A percentile compares a stretch with the other conserved stretches of the same genome.
Conservation (phyloP, 2,797 vertebrate species). For the Pangasius mekongensis region DNA sequence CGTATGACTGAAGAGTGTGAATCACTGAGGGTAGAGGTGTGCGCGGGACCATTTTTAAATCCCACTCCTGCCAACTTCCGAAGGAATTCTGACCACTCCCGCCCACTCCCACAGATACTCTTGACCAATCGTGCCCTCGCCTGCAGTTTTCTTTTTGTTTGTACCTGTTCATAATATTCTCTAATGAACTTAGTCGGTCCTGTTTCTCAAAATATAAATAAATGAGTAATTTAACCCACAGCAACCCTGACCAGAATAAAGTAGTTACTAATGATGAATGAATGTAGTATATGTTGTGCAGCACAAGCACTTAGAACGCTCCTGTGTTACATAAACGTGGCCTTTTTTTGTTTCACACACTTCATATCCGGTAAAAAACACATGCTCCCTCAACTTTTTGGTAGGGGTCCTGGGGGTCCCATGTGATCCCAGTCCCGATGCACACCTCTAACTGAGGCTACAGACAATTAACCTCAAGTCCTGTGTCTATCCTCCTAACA, state of each 20-base stretch:
- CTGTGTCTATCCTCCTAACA: constrained; percentile 60
- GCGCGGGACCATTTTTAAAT: constrained; percentile 1
- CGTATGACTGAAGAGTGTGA: constrained; percentile 42
- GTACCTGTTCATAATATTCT: neutral
- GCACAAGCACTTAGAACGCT: neutral
- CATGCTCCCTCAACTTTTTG: neutral
- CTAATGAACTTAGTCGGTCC: neutral
- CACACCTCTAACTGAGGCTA: constrained; percentile 35
- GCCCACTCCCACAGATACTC: neutral
- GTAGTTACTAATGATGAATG: neutral
- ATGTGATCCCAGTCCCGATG: constrained; percentile 18
- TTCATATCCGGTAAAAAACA: neutral
- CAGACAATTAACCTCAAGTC: constrained; percentile 5
- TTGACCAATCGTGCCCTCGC: neutral
- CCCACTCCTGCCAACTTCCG: neutral
- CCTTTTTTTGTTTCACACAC: neutral
- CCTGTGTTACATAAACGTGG: neutral
- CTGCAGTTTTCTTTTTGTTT: neutral
- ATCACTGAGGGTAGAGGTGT: constrained; percentile 12
- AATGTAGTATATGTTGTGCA: neutral
- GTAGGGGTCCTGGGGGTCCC: neutral
- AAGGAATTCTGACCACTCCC: neutral
- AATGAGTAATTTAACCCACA: neutral
- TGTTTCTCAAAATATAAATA: neutral
- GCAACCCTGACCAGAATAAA: neutral